Conservation (phyloP, 64 coral and sea anemone species). For the Hydrozoanthus tunicans region DNA sequence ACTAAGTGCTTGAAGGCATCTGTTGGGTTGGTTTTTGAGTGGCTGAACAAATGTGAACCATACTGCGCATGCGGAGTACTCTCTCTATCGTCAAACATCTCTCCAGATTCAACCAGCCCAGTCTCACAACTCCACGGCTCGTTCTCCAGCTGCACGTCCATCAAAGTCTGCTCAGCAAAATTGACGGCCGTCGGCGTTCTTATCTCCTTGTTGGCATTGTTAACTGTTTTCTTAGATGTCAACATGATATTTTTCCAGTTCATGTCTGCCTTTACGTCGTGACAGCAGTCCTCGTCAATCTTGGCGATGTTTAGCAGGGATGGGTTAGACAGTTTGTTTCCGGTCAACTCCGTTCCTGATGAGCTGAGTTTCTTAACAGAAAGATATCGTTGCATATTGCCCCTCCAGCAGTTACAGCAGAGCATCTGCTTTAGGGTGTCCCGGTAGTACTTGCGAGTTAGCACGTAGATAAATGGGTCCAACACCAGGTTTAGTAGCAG, state of each 20-base stretch:
- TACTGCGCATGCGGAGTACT: not conserved
- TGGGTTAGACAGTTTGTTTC: conserved; percentile 9
- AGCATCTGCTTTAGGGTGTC: conserved; percentile 14
- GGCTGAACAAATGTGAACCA: not conserved
- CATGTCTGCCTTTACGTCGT: not conserved
- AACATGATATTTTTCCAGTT: not conserved
- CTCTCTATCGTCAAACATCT: not conserved
- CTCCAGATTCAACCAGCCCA: not conserved
- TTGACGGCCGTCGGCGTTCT: not conserved
- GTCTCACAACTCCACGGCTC: not conserved
- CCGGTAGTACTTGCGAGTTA: conserved; percentile 10
- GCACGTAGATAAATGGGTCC: conserved; percentile 26
- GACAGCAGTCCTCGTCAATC: not conserved
- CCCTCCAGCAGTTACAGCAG: conserved; percentile 12
- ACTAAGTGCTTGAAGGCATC: no score
- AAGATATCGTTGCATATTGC: conserved; percentile 24
- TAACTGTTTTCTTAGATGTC: not conserved
- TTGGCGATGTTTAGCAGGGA: conserved; percentile 6
- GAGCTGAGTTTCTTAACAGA: conserved; percentile 15
- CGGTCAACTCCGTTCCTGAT: conserved; percentile 13
- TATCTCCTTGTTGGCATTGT: not conserved
- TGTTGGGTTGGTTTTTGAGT: no score
- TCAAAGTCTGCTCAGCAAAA: no score
- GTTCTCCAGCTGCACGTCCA: no score
- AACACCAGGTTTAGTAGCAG: conserved; percentile 19